A percentile compares a stretch with the other conserved stretches of the same genome.
Conservation (phyloP, 2,888 invertebrate species). For the Dimorphilus gyrociliatus region DNA sequence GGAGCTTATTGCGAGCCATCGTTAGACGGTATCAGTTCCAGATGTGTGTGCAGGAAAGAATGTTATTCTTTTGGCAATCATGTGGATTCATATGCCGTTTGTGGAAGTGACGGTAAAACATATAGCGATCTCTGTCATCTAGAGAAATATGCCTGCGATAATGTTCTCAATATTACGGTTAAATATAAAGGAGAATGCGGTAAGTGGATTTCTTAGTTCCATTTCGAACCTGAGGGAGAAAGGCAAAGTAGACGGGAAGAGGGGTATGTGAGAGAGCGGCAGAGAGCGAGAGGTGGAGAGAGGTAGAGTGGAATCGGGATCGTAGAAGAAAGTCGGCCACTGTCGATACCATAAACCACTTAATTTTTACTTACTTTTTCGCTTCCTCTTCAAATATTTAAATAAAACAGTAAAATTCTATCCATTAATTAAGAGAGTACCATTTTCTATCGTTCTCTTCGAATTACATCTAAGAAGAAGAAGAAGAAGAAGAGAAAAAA, state of each 20-base stretch:
- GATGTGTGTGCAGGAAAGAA: conserved; percentile 59
- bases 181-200: conserved; percentile 42
- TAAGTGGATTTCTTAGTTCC: conserved; percentile 31
- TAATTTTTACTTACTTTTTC: too few species aligned
- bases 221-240: conserved; percentile 49
- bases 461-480: too few species aligned
- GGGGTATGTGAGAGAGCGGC: conserved; percentile 2
- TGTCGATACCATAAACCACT: too few species aligned
- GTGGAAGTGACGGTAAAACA: conserved; percentile 46
- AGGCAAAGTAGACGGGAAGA: neutral
- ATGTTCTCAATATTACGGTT: conserved; percentile 34
- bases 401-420: too few species aligned
- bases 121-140: conserved; percentile 39
- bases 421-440: too few species aligned
- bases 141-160: conserved; percentile 33
- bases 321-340: too few species aligned
- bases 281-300: conserved; percentile 3
- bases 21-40: conserved; percentile 52
- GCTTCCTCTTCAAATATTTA: too few species aligned
- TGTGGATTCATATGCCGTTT: conserved; percentile 58
- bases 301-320: too few species aligned
- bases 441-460: too few species aligned
- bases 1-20: conserved; percentile 51
- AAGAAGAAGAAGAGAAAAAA: too few species aligned
- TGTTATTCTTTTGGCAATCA: conserved; percentile 71